Conservation (phyloP, 1,140 invertebrate genomes). For the Ganaspis sp. region DNA sequence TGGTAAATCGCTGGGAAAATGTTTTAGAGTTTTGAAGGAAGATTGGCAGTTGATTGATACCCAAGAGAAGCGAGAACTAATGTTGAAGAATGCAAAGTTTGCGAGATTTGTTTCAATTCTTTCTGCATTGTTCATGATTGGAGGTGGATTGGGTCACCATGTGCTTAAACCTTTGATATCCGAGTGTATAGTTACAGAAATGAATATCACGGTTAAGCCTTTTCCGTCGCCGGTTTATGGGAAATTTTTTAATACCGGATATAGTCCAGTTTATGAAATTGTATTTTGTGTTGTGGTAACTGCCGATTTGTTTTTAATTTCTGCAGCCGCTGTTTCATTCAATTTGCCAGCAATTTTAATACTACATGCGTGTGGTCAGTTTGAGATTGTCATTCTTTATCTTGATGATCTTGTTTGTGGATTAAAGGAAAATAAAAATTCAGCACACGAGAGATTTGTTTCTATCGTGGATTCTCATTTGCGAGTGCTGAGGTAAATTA, state of each 20-base stretch:
- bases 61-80: conserved; percentile 33
- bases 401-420: conserved; percentile 45
- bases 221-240: not conserved
- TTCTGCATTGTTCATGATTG: not conserved
- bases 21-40: conserved; percentile 37
- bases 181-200: not conserved
- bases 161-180: not conserved
- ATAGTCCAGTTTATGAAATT: not conserved
- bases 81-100: conserved; percentile 43
- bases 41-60: conserved; percentile 44
- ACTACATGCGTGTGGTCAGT: not conserved
- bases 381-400: conserved; percentile 23
- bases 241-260: not conserved
- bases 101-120: conserved; percentile 32
- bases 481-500: not conserved
- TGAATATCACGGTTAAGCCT: not conserved
- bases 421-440: not conserved
- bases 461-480: not conserved
- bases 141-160: not conserved
- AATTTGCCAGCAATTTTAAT: not conserved
- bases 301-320: not conserved
- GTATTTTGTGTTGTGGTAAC: not conserved
- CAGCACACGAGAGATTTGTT: not conserved
- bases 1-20: conserved; percentile 31
- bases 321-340: not conserved